Base-by-base conservation (phyloP, 35 echinoderm and acorn worm genomes). In the Strongylocentrotus purpuratus region DNA sequence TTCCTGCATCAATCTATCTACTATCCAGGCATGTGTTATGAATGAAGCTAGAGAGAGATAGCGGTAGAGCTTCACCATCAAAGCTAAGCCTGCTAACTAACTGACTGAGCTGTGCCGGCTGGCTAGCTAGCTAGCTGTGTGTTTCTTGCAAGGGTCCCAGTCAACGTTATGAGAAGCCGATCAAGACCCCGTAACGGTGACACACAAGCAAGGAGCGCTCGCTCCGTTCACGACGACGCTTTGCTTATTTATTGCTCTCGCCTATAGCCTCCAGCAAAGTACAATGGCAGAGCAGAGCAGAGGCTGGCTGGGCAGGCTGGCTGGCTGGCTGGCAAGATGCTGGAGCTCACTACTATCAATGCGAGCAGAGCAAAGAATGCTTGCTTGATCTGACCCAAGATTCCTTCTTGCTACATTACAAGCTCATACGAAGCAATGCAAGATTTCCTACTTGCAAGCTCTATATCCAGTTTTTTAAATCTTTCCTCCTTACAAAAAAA, bases 231-330 rank as follows among this genome's bases (percentile, higher is more conserved):
- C 48, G 32, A 45, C 91, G 91, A 93, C 91, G 91, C 91, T 93
- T 89, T 33, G 45, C 48, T 93, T 93, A 93, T 93, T 93, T 93
- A 93, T 93, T 93, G 91, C 91, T 93, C 91, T 47, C 33, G 87
- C 87, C 91, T 58, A 58, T 93, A 93, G 91, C 91, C 91, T 48
- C 91, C 45, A 93, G 91, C 91, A 93, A 93, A 93, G 91, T 93
- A 93, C 91, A 93, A 93, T 55, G 91, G 91, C 91, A 93, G 91
- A 93, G 91, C 91, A 93, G 91, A 93, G 14, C 45, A 46, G 45
- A 33, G 45, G 87, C 87, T 89, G 87, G 33, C 87, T 89, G 87
- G 87, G 87, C 87, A 8, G 87, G 87, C 87, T 89, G 32, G 87
- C 33, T 88, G 32, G 45, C 31, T 32, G 31, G 87, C 87, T 89